Base-by-base conservation (phyloP, 2,113 vertebrate genomes). In the Proteles cristata region DNA sequence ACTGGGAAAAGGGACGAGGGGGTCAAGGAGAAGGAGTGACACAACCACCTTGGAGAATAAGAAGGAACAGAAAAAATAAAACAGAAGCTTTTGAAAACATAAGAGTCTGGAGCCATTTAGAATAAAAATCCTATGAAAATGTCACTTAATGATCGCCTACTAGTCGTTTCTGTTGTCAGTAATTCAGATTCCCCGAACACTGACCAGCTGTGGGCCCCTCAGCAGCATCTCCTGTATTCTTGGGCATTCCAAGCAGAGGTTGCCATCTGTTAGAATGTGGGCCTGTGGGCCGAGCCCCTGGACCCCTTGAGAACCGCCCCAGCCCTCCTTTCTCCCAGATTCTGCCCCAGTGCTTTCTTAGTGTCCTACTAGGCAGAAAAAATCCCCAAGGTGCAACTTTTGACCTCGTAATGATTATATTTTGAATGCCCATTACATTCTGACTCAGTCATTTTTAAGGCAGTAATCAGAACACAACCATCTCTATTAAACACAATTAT, bases 361-460 rank as follows among this genome's bases (percentile, higher is more conserved):
- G 85, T 45, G 23, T 61, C 69, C 71, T 88, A 61, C 23, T n/a
- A 58, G 61, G 65, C 77, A 95, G 69, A 69, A 84, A 61, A 61
- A 96, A 33, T 50, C 68, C 35, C 45, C 26, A 81, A 66, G 23
- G 15, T 45, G 11, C 58, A 90, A 28, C 55, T 80, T 95, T 55
- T 65, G 76, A 74, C 61, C 80, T 93, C 88, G 90, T 43, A 73
- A 31, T 74, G 68, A 68, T 55, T 63, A 15, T 53, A 19, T 77
- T 90, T 65, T 91, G 73, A 94, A 39, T 77, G 35, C 12, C 53
- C 15, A 5, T 93, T 93, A 58, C 43, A 66, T 90, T 90, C 68
- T 94, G 58, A 88, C 81, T 90, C 50, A 23, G 28, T 96, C 55
- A 26, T 65, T 97, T 94, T 94, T 95, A 96, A 95, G 95, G 88